Evolutionary conservation across 2,113 vertebrate species (phyloP).

Genomic region (Saimiri boliviensis): DNA sequence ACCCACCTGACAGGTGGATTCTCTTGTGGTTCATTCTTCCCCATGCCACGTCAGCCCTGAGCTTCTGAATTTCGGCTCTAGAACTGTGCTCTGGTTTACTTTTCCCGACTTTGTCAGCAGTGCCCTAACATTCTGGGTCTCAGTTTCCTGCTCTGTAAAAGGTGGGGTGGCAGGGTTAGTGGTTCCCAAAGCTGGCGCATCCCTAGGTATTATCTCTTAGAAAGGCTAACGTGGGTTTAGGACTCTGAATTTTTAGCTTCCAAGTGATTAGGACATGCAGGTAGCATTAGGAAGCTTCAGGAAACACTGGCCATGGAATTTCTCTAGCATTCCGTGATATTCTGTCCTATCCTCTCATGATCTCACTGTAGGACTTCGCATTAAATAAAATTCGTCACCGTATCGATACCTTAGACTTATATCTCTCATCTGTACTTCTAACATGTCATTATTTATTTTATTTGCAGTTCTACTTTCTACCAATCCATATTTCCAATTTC

Average conservation of each 20-base stretch:
- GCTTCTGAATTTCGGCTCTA: background rate
- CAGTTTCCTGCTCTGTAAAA: background rate
- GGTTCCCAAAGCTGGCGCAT: background rate
- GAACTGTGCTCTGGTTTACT: background rate
- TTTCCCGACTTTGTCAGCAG: background rate
- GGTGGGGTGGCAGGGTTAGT: background rate
- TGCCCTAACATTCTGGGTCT: background rate
- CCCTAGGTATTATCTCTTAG: background rate
- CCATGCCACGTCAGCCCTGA: fast-evolving
- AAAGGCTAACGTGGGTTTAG: background rate
- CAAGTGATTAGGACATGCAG: too few relatives aligned
- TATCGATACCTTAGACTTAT: background rate
- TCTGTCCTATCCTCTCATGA: background rate
- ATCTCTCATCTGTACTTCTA: background rate
- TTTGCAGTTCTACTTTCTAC: background rate
- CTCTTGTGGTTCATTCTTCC: background rate
- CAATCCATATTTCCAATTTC: background rate
- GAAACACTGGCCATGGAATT: background rate
- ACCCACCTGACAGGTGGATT: background rate
- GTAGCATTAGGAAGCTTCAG: background rate
- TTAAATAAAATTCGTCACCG: background rate
- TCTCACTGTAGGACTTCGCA: background rate
- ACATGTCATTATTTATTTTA: background rate
- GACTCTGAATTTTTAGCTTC: background rate
- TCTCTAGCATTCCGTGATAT: background rate